Conservation (phyloP, 2,888 invertebrate species). For the Drosophila engyochracea region DNA sequence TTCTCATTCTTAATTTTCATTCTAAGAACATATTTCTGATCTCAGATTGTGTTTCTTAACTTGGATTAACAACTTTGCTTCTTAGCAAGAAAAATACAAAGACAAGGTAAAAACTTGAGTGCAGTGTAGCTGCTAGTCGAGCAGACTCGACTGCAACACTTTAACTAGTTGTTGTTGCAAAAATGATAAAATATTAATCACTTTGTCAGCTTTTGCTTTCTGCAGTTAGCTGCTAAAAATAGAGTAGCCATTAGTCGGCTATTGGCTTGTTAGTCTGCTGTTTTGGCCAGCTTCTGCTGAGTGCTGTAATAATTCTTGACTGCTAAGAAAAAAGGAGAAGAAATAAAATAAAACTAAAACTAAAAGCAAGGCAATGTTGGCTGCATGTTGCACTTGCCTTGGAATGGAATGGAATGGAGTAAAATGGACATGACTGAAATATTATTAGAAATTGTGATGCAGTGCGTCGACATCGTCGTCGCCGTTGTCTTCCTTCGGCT, state of each 20-base stretch:
- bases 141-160: neutral
- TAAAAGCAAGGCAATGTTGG: slow-evolving; percentile 52
- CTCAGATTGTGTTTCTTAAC: no score
- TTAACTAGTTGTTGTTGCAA: neutral
- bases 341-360: slow-evolving; percentile 53
- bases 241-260: slow-evolving; percentile 43
- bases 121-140: neutral
- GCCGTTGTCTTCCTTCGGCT: slow-evolving; percentile 18
- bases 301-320: slow-evolving; percentile 73
- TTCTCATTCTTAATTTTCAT: no score
- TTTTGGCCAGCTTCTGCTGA: slow-evolving; percentile 44
- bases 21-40: no score
- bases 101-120: neutral
- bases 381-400: slow-evolving; percentile 60
- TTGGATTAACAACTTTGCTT: no score
- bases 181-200: neutral
- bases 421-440: slow-evolving; percentile 67
- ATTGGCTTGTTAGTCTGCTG: neutral
- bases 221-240: neutral
- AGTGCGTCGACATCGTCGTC: slow-evolving; percentile 58
- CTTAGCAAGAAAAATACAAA: no score
- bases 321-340: slow-evolving; percentile 20
- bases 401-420: slow-evolving; percentile 9
- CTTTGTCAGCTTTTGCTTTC: neutral
- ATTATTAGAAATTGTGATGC: slow-evolving; percentile 77